Base-by-base conservation (phyloP, 2,888 invertebrate genomes). In the Cephonodes hylas region DNA sequence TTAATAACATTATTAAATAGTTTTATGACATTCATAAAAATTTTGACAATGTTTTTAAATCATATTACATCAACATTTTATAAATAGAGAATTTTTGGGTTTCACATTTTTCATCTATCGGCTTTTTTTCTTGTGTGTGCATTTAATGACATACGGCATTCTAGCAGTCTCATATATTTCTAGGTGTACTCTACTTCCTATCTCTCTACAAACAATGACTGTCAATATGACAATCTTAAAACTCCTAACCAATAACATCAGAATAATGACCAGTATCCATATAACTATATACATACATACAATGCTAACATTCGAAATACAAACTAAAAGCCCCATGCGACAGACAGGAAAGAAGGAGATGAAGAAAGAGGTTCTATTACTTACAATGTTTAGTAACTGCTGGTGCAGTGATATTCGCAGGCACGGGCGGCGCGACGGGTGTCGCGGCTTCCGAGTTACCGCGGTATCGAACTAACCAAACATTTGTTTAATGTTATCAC, bases 401-500 rank as follows among this genome's bases (percentile, higher is more conserved):
- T 66, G 85, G 70, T 66, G 81, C 69, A 70, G 88, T 89, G 71
- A 68, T 76, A 82, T 85, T 88, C 76, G 66, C 71, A 61, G 71
- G 65, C 60, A 70, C 25, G 20, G 67, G 66, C 67, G 78, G 67
- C 60, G 74, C 77, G 72, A 71, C 76, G 66, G 81, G 64, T 25
- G 74, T 61, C 63, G 71, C 64, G 66, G 68, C 62, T n/a, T 74
- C 67, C 66, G 61, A 57, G 10, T 89, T 79, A 73, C 86, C 89
- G 70, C 90, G 89, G 85, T 93, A 92, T 71, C 92, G 92, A 89
- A 91, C 93, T 93, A 93, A 89, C 84, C 86, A 90, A 91, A 91
- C 89, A 92, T 91, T 91, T 87, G 85, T 86, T 91, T 91, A 78
- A 89, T 91, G 87, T 92, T 91, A 92, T 91, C 91, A 91, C 89